Base-by-base conservation (phyloP, 2,113 vertebrate genomes). In the Oreotrochilus melanogaster region DNA sequence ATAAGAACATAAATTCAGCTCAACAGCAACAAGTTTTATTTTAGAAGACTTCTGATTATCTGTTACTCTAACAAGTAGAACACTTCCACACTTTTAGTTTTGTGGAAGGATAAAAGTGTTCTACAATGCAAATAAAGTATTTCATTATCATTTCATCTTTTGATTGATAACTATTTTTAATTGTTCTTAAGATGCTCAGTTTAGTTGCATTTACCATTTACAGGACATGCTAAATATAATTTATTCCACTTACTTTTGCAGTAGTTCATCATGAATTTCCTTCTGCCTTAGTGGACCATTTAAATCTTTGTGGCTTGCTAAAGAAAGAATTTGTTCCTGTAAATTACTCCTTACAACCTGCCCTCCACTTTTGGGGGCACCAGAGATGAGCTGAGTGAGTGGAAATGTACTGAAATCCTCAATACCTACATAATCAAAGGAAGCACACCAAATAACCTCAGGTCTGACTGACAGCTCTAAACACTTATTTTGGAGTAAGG, bases 361-460 rank as follows among this genome's bases (percentile, higher is more conserved):
- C 86, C 76, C 35, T 93, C 72, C 66, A 54, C 37, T 54, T 94
- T 57, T 8, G 58, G 69, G 69, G 47, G 72, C 51, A 83, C 28
- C 31, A 43, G 1, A 17, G 42, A 90, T 66, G n/a, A 58, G 42
- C 43, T 67, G 86, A 83, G 73, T 70, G 54, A 86, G 13, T 83
- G 51, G 67, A 95, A 88, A 66, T 8, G 27, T 27, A 83, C 31
- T 88, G 65, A 96, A 88, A 84, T 71, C 88, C 30, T 78, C 72
- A 1, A 0, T 3, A 74, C 22, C 28, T 92, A 48, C 72, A 89
- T 89, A 42, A 91, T 70, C 39, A 78, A 85, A 51, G 25, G 27
- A 85, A 92, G 69, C 12, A 58, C 27, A 89, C 56, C 22, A 82
- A 57, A 87, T 43, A 81, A 82, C 19, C 24, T 75, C 73, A 69